Evolutionary conservation across 2,888 invertebrate species (phyloP), one percentile per base, ranked within the genome.

Genomic region (Bombyx huttoni): DNA sequence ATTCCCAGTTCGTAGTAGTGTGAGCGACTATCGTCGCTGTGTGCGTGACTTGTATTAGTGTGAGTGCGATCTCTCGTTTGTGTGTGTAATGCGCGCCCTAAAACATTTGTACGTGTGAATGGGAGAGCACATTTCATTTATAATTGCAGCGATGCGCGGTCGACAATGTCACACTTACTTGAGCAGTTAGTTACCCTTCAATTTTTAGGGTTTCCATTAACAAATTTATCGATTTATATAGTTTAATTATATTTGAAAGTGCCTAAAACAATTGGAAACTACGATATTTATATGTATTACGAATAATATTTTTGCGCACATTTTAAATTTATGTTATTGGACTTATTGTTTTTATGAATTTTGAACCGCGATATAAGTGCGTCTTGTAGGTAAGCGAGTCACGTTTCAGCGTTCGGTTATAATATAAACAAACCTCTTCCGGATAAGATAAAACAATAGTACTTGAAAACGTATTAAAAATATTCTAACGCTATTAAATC

Each of bases 111-210:
- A 83, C 85, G 87, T 85, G 87, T 87, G 85, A 87, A 88, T 87
- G 88, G 81, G 84, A 73, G 79, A 87, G 81, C 83, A 86, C 86
- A 87, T 87, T 86, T 86, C 82, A 81, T 86, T 87, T 87, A 86
- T 86, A 87, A 87, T 88, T 86, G 85, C 86, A 82, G 78, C 72
- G 85, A 85, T 84, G 86, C 84, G 82, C 86, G 80, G 75, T 77
- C 78, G 80, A 72, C 81, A 80, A 81, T 79, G 78, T 79, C 81
- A 78, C 79, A 78, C 75, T 79, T 73, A 66, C 64, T 73, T 73
- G 72, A 71, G 67, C 75, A 70, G 67, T 75, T 79, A 75, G 65
- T 73, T 72, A 73, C 77, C 75, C 76, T 71, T 72, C 62, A 67
- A 67, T 76, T 70, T 71, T 67, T 67, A 65, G 64, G 68, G 68